phyloP scores from a whole-genome alignment of 2,888 invertebrate genomes.

The Cepaea hortensis region DNA sequence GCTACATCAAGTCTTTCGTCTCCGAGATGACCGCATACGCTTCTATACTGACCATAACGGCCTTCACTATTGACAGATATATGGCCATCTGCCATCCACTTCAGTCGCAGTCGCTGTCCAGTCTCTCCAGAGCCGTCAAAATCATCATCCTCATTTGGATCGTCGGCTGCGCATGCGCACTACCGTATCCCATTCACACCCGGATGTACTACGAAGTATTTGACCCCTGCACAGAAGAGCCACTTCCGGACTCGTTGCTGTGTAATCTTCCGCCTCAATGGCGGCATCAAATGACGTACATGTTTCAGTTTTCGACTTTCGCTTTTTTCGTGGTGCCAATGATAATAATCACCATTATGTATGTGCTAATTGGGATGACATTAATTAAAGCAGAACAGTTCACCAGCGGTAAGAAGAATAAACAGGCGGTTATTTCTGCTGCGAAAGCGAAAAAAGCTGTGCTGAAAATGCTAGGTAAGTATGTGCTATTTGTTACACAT shows the following conservation, averaged over 20 bases:
- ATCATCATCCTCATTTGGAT: slow-evolving; percentile 88
- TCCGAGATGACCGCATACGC: slow-evolving; percentile 86
- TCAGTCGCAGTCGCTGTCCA: slow-evolving; percentile 88
- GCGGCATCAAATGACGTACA: slow-evolving; percentile 65
- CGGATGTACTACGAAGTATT: slow-evolving; percentile 63
- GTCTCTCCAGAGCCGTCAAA: slow-evolving; percentile 86
- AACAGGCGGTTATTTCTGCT: slow-evolving; percentile 46
- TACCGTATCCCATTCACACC: slow-evolving; percentile 72
- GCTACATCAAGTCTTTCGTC: slow-evolving; percentile 76
- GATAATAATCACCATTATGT: slow-evolving; percentile 86
- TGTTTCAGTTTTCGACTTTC: slow-evolving; percentile 88
- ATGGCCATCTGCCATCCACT: slow-evolving; percentile 93
- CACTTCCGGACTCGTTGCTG: slow-evolving; percentile 65
- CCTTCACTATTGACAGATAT: slow-evolving; percentile 90
- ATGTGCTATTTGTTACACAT: no score
- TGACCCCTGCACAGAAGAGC: slow-evolving; percentile 58
- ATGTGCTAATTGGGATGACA: slow-evolving; percentile 77
- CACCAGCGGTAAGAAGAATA: slow-evolving; percentile 53
- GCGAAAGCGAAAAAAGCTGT: slow-evolving; percentile 64
- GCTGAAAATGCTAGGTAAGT: slow-evolving; percentile 74
- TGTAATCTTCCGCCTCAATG: slow-evolving; percentile 69
- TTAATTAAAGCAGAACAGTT: slow-evolving; percentile 56
- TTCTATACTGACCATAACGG: slow-evolving; percentile 92
- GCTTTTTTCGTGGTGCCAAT: slow-evolving; percentile 88
- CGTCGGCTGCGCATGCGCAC: slow-evolving; percentile 84